Conservation (phyloP, 2,888 invertebrate genomes). For the Erpobdella octoculata region DNA sequence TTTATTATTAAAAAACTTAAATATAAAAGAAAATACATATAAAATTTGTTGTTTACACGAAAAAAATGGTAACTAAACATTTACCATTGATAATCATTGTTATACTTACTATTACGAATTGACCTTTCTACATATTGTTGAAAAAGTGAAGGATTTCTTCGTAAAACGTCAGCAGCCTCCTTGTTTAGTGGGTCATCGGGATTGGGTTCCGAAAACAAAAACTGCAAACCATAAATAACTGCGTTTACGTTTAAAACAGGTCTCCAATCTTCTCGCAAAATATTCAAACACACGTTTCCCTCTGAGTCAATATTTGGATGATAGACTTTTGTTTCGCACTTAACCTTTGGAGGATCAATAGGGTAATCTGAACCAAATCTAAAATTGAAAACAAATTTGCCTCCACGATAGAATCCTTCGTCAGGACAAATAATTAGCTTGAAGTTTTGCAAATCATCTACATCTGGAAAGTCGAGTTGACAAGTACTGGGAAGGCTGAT, state of each 20-base stretch:
- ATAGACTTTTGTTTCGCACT: slow-evolving; percentile 92
- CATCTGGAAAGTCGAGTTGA: slow-evolving; percentile 87
- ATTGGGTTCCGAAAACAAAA: slow-evolving; percentile 74
- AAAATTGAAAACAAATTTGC: slow-evolving; percentile 90
- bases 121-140: slow-evolving; percentile 91
- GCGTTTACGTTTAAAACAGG: background rate
- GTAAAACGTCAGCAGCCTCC: slow-evolving; percentile 91
- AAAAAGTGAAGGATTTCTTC: slow-evolving; percentile 82
- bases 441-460: slow-evolving; percentile 88
- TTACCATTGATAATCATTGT: too few relatives aligned
- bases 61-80: too few relatives aligned
- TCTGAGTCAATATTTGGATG: slow-evolving; percentile 97
- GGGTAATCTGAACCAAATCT: slow-evolving; percentile 95
- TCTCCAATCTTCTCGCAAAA: slow-evolving; percentile 59
- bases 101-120: slow-evolving; percentile 92
- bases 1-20: too few relatives aligned
- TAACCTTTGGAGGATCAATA: slow-evolving; percentile 95
- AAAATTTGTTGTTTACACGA: too few relatives aligned
- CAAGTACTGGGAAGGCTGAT: slow-evolving; percentile 88
- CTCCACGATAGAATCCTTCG: slow-evolving; percentile 91
- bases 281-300: slow-evolving; percentile 94
- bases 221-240: background rate
- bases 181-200: slow-evolving; percentile 96
- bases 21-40: too few relatives aligned
- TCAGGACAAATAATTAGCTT: slow-evolving; percentile 92